phyloP scores from a whole-genome alignment of 2,888 invertebrate species.

The Perizoma affinitatum region DNA sequence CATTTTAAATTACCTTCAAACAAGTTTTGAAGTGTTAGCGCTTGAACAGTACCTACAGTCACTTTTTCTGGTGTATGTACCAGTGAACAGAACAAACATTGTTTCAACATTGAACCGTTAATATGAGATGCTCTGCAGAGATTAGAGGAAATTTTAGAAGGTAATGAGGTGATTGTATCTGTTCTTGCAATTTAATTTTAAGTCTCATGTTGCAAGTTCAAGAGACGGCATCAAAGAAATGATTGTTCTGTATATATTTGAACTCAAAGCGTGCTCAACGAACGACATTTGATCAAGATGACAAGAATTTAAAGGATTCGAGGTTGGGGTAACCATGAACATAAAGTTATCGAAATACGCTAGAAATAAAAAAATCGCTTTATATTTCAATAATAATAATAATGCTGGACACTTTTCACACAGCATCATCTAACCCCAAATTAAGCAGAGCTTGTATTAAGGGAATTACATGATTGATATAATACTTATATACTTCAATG shows the following conservation, averaged over 20 bases:
- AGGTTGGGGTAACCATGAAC: too few relatives aligned
- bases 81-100: constrained; percentile 56
- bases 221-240: constrained; percentile 22
- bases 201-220: constrained; percentile 33
- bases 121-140: constrained; percentile 52
- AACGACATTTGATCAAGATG: too few relatives aligned
- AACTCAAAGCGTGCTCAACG: too few relatives aligned
- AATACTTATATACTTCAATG: too few relatives aligned
- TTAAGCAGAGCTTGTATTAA: too few relatives aligned
- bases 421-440: too few relatives aligned
- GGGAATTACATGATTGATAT: too few relatives aligned
- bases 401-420: too few relatives aligned
- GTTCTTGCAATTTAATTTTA: constrained; percentile 34
- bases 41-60: not conserved
- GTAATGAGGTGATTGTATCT: constrained; percentile 40
- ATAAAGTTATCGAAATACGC: too few relatives aligned
- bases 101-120: constrained; percentile 49
- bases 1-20: not conserved
- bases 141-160: constrained; percentile 51
- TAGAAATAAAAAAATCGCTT: too few relatives aligned
- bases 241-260: constrained; percentile 19
- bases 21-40: not conserved
- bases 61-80: constrained; percentile 9
- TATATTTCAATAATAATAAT: too few relatives aligned
- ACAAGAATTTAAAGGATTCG: too few relatives aligned